Conservation (phyloP, 1,140 invertebrate species). For the Musca vetustissima region DNA sequence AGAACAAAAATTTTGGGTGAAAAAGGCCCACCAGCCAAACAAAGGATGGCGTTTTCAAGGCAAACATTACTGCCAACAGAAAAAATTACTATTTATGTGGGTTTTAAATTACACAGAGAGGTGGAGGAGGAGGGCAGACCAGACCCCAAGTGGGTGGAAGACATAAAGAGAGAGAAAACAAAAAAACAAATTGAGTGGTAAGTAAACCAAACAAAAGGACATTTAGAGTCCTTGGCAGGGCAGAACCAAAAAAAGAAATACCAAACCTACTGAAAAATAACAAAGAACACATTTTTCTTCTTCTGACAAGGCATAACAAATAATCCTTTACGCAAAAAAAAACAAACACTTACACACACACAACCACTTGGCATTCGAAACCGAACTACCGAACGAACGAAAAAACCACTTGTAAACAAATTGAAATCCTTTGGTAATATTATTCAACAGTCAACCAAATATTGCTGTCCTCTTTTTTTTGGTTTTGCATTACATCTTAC, state of each 20-base stretch:
- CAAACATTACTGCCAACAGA: not conserved
- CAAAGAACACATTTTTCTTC: not conserved
- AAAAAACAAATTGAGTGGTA: not conserved
- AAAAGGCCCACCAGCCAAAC: not conserved
- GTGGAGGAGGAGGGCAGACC: no score
- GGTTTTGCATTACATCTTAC: no score
- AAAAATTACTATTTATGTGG: not conserved
- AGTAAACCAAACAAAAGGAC: not conserved
- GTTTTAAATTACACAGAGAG: no score
- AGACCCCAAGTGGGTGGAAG: not conserved
- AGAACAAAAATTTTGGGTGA: not conserved
- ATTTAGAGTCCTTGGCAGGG: no score
- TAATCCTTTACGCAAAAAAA: not conserved
- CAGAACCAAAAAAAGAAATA: no score
- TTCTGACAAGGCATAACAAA: not conserved
- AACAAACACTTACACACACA: not conserved
- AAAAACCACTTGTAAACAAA: not conserved
- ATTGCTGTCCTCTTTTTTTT: no score
- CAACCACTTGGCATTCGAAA: not conserved
- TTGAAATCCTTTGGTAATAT: not conserved
- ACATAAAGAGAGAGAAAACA: not conserved
- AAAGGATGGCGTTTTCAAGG: no score
- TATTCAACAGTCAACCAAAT: not conserved
- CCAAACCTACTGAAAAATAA: not conserved
- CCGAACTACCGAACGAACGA: no score